phyloP scores from a whole-genome alignment of 2,113 vertebrate genomes.

The Eonycteris spelaea region DNA sequence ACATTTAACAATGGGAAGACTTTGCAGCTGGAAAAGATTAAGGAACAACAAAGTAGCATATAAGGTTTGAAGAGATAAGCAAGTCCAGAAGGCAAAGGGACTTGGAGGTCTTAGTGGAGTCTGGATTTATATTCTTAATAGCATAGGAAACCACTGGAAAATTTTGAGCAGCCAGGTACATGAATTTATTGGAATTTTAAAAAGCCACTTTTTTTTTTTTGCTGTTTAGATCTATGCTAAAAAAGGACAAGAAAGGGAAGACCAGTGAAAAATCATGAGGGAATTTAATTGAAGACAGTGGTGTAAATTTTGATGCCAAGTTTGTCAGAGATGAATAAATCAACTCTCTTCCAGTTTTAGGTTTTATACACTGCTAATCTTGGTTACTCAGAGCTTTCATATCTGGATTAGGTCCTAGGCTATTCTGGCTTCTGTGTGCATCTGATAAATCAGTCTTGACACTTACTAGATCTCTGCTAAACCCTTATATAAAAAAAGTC shows the following conservation, averaged over 20 bases:
- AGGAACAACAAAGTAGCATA: background rate
- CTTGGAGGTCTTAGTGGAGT: background rate
- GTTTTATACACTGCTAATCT: background rate
- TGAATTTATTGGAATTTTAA: background rate
- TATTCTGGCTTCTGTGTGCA: background rate
- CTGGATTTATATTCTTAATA: background rate
- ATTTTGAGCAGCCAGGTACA: background rate
- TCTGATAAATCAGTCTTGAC: background rate
- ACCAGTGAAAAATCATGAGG: background rate
- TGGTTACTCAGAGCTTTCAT: background rate
- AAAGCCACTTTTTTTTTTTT: background rate
- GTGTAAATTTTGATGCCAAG: background rate
- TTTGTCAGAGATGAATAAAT: background rate
- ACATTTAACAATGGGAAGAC: background rate
- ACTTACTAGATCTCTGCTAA: background rate
- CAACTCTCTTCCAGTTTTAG: background rate
- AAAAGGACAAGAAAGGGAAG: background rate
- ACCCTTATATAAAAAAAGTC: background rate
- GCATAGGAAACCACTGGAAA: background rate
- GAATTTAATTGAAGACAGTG: background rate
- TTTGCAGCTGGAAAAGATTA: background rate
- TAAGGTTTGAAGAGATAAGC: background rate
- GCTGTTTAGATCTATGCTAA: background rate
- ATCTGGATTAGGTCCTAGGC: background rate
- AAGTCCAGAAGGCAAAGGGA: background rate